Conservation (phyloP, 2,888 invertebrate species). For the Petrolisthes cinctipes region DNA sequence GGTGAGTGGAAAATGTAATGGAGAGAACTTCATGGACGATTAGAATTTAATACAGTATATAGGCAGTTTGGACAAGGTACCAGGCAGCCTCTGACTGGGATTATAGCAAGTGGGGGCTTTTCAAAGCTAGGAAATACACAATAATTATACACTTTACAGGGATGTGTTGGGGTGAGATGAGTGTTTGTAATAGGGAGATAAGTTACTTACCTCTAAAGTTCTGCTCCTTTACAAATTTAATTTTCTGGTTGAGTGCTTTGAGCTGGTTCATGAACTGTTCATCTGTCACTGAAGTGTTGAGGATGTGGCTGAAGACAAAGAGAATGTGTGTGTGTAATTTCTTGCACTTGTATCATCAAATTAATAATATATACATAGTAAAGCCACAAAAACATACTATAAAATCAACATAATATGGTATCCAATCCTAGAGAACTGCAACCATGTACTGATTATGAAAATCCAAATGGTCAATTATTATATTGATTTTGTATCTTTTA, state of each 20-base stretch:
- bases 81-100: neutral
- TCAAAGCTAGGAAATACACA: neutral
- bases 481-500: too few relatives aligned
- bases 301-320: constrained; percentile 54
- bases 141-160: neutral
- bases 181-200: neutral
- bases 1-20: too few relatives aligned
- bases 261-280: constrained; percentile 92
- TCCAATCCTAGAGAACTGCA: too few relatives aligned
- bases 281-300: constrained; percentile 90
- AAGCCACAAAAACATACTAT: too few relatives aligned
- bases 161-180: neutral
- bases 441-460: too few relatives aligned
- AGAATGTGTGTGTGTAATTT: too few relatives aligned
- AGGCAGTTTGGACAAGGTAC: neutral
- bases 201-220: constrained; percentile 82
- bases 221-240: constrained; percentile 94
- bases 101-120: neutral
- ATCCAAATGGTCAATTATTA: too few relatives aligned
- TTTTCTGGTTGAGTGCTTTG: constrained; percentile 94
- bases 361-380: too few relatives aligned
- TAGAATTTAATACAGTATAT: too few relatives aligned
- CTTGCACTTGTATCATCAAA: too few relatives aligned
- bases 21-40: too few relatives aligned
- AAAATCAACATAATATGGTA: too few relatives aligned